These are phyloP conservation scores for Eupelmus urozonus DNA, from an alignment of 2,888 invertebrate genomes.

Conservation along the genomic window DNA sequence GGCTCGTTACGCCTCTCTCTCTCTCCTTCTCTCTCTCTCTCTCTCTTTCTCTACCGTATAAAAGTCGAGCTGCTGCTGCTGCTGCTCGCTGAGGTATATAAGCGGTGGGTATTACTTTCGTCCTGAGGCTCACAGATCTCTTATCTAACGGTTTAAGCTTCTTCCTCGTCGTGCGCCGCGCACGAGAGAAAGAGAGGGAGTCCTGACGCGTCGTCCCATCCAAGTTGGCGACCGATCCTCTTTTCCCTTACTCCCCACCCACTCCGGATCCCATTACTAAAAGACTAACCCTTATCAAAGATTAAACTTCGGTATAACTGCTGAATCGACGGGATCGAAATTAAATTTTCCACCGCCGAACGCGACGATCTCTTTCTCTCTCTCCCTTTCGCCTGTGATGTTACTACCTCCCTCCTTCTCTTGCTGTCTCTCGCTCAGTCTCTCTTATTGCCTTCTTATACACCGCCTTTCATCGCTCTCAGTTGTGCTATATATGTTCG, in stretches of 20 bases:
- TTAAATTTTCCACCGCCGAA: constrained; percentile 78
- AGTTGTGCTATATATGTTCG: constrained; percentile 28
- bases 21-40: no score
- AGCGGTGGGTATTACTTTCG: constrained; percentile 75
- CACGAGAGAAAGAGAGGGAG: constrained; percentile 58
- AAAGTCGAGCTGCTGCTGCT: no score
- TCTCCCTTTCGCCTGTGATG: constrained; percentile 57
- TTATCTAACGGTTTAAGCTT: constrained; percentile 77
- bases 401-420: constrained; percentile 54
- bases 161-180: constrained; percentile 56
- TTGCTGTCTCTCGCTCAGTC: constrained; percentile 49
- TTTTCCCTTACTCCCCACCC: constrained; percentile 62
- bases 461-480: neutral
- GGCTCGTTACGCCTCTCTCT: constrained; percentile 72
- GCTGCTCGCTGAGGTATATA: constrained; percentile 67
- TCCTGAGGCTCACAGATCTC: constrained; percentile 74
- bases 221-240: constrained; percentile 47
- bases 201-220: constrained; percentile 56
- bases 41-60: constrained; percentile 71
- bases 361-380: constrained; percentile 58
- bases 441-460: constrained; percentile 27
- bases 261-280: constrained; percentile 77
- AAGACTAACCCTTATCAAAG: constrained; percentile 79
- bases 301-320: constrained; percentile 80
- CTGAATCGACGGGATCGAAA: constrained; percentile 80